Base-by-base conservation (phyloP, 2,888 invertebrate genomes). In the Clusia tigrina region DNA sequence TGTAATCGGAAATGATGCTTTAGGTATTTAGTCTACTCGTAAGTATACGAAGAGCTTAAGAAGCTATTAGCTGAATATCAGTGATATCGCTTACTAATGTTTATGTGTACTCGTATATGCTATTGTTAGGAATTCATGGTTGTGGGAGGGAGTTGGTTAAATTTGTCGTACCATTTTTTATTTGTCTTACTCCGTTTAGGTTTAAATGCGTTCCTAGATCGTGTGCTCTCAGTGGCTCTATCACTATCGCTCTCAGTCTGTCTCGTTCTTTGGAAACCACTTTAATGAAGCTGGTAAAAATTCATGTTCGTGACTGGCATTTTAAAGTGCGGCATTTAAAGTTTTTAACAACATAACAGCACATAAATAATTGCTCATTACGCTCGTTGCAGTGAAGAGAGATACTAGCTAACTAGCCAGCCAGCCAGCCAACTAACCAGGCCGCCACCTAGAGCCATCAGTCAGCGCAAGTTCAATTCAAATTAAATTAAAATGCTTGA, bases 331-430 rank as follows among this genome's bases (percentile, higher is more conserved):
- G 42, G 15, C 12, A 15, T 42, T 42, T 42, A 48, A 48, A 18
- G 2, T 48, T 48, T 18, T 18, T 22, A 48, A 48, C 48, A 48
- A 3, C 48, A 48, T 48, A 48, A 48, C 48, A 48, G 48, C 48
- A 48, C 48, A 48, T 48, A 48, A 48, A 48, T 48, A 48, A 48
- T 9, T 48, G 22, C 48, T 48, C 48, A 48, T 48, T 48, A 48
- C 48, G 12, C 32, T 6, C 6, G 32, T 12, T 12, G 32, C 32
- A 9, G 32, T 9, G 32, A 32, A 6, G 32, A 32, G 32, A 12
- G 6, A 12, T 32, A 12, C 6, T 12, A 22, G 12, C 12, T 15
- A 20, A 3, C 20, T 20, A 3, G 15, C 18, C 20, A 18, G 20
- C 20, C 22, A 48, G 48, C 48, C 15, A 18, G 18, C 48, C 18